Evolutionary conservation across 1,140 invertebrate genomes (phyloP), one percentile per base, ranked within the genome.

Genomic region (Drosophila lowei): DNA sequence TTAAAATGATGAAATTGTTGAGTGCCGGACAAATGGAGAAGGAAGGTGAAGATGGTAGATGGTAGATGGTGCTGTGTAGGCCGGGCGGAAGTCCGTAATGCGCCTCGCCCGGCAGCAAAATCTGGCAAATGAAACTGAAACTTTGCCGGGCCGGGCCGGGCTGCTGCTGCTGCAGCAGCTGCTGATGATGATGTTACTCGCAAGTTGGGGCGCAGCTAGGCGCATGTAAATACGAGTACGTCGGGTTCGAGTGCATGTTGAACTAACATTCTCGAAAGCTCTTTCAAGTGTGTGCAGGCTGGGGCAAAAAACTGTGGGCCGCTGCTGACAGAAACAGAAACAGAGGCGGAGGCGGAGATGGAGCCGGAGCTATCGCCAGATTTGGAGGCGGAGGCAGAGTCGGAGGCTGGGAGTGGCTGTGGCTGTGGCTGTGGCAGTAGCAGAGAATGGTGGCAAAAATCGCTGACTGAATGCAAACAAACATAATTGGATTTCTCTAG

Each of bases 401-500:
- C 18, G 28, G 11, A 38, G 34, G 34, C 34, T 38, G 34, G 11
- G 2, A 38, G 34, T 8, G 30, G 30, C 30, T 48, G 25, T 18
- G n/a, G 21, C 18, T 16, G 25, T 9, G n/a, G 11, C 8, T 18
- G 46, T 6, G 6, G 48, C 48, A 21, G 18, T 38, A 2, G 50
- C 18, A n/a, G 46, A 8, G 18, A 6, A 11, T 18, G 18, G 42
- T 76, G 71, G 81, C 71, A 86, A 86, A 86, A 88, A 83, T 89
- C 81, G 83, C 83, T 88, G 83, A 88, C 83, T 83, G 84, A 89
- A 89, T 88, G 83, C 83, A 88, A 88, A 88, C 83, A 88, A 88
- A 89, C 84, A 88, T 88, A 88, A 88, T 88, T 88, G 83, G 83
- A 88, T 88, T 88, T 88, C 83, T 88, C 77, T 81, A 80, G 83